These are phyloP conservation scores for Coremacera marginata DNA, from an alignment of 2,888 invertebrate species.

Conservation along the genomic window DNA sequence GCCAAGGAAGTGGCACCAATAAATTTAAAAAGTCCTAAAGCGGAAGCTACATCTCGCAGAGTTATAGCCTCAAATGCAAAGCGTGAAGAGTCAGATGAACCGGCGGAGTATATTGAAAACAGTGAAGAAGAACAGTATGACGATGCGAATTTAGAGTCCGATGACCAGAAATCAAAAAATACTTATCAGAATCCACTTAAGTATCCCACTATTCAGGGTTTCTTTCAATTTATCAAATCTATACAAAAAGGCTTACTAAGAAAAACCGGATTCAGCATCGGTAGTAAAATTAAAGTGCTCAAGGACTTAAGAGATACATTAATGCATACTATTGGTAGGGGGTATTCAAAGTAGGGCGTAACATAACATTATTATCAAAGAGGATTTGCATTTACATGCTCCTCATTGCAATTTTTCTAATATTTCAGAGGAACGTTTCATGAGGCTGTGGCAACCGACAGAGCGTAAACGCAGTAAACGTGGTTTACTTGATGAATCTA, in stretches of 20 bases:
- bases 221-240: constrained; percentile 62
- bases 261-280: constrained; percentile 59
- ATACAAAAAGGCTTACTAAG: constrained; percentile 61
- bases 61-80: constrained; percentile 43
- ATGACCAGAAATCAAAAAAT: neutral
- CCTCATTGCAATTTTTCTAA: too few relatives aligned
- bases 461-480: constrained; percentile 55
- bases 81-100: constrained; percentile 24
- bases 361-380: too few relatives aligned
- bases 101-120: constrained; percentile 35
- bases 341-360: neutral
- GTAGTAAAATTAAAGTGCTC: constrained; percentile 64
- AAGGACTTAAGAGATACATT: constrained; percentile 70
- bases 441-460: constrained; percentile 69
- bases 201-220: constrained; percentile 62
- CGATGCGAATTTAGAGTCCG: neutral
- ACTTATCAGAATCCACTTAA: constrained; percentile 41
- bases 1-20: constrained; percentile 49
- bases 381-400: too few relatives aligned
- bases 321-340: constrained; percentile 77
- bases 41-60: constrained; percentile 54
- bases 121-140: constrained; percentile 42
- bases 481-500: constrained; percentile 70
- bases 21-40: constrained; percentile 5
- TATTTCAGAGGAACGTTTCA: constrained; percentile 70